Percentiles rank a stretch among this genome's conserved stretches.
Evolutionary conservation across 2,797 vertebrate species (phyloP).

Genomic region (Tapirus indicus): DNA sequence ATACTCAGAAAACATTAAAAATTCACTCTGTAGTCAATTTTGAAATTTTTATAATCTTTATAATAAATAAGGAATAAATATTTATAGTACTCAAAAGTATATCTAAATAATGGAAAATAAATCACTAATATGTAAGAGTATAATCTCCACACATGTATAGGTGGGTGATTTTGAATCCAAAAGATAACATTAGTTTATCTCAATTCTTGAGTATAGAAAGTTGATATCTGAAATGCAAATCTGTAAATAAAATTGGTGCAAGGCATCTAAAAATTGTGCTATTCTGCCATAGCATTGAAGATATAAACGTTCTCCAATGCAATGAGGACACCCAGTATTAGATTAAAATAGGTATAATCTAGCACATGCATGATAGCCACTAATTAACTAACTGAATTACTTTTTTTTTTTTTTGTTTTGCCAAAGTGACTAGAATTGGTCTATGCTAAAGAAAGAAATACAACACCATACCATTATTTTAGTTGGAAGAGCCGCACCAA

Average conservation of each 20-base stretch:
- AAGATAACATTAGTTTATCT: slow-evolving; percentile 72
- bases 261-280: slow-evolving; percentile 81
- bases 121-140: slow-evolving; percentile 46
- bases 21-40: slow-evolving; percentile 68
- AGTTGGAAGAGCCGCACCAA: slow-evolving; percentile 82
- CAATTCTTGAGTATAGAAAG: slow-evolving; percentile 74
- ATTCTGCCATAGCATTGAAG: slow-evolving; percentile 65
- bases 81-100: slow-evolving; percentile 63
- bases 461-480: slow-evolving; percentile 85
- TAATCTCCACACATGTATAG: slow-evolving; percentile 63
- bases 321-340: slow-evolving; percentile 52
- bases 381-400: slow-evolving; percentile 55
- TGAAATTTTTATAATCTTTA: slow-evolving; percentile 68
- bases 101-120: slow-evolving; percentile 72
- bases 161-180: slow-evolving; percentile 72
- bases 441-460: slow-evolving; percentile 73
- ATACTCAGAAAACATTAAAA: slow-evolving; percentile 79
- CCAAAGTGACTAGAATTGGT: slow-evolving; percentile 60
- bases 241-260: slow-evolving; percentile 79
- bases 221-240: slow-evolving; percentile 74
- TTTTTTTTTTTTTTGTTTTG: background rate
- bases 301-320: slow-evolving; percentile 63
- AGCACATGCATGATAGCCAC: slow-evolving; percentile 56
- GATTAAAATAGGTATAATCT: slow-evolving; percentile 53
- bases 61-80: slow-evolving; percentile 75